Evolutionary conservation across 2,888 invertebrate genomes (phyloP), one percentile per base, ranked within the genome.

Genomic region (Pachymerium ferrugineum): DNA sequence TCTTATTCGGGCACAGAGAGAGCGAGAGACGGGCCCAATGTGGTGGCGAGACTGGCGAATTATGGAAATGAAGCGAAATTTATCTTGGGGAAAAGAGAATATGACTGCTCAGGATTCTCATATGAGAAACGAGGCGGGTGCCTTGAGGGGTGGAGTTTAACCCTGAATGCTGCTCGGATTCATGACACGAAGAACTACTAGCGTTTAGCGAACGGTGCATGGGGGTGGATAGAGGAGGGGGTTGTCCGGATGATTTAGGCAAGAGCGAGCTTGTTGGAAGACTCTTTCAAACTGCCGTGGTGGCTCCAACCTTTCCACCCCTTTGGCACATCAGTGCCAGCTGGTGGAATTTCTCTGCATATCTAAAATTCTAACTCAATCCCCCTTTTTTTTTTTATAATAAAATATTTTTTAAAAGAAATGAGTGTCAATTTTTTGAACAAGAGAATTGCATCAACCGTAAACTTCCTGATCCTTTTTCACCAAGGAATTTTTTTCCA

Each of bases 11-110:
- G 22, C n/a, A n/a, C n/a, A n/a, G n/a, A n/a, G 4, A 28, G 62
- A 28, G 25, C 22, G 62, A 62, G 62, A 62, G 22, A 10, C 62
- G 28, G 25, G 25, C 62, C 62, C 62, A 62, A 62, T 62, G 62
- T 28, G 62, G 62, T 62, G 62, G 62, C 62, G 62, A 62, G 62
- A 62, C 62, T 62, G 62, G 25, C 62, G 62, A 62, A 62, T 62
- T 62, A 62, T 62, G 62, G 62, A 62, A 62, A 62, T 62, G 62
- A 62, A 62, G 62, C 62, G 62, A 62, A 62, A 62, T 62, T 62
- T 62, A 62, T 62, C 62, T 62, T 62, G 62, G 62, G 62, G 62
- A 62, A 62, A 62, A 62, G 62, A 62, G 62, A 62, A 62, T 62
- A 62, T 62, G 62, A 62, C 62, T 62, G 62, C 28, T 62, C 62